phyloP scores from a whole-genome alignment of 2,888 invertebrate species.

The Campoplex capitator region DNA sequence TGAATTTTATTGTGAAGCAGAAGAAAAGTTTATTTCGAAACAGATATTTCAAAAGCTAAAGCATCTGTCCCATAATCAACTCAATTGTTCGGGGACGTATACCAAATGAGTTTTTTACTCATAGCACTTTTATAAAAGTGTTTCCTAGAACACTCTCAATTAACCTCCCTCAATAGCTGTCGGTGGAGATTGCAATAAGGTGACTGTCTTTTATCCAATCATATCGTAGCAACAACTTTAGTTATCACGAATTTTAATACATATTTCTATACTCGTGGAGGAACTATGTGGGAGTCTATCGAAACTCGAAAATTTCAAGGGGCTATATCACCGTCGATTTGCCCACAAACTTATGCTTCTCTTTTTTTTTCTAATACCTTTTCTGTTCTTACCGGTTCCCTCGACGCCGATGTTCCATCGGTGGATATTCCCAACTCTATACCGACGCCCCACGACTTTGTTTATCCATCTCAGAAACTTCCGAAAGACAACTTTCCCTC shows the following conservation, averaged over 20 bases:
- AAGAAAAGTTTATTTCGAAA: too few species aligned
- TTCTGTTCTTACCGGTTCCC: not conserved
- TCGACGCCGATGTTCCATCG: conserved; percentile 18
- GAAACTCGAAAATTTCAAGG: conserved; percentile 32
- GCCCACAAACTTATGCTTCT: conserved; percentile 24
- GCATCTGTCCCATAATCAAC: too few species aligned
- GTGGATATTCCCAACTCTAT: conserved; percentile 4
- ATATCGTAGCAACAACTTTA: not conserved
- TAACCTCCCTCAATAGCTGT: not conserved
- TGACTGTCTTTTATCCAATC: conserved; percentile 18
- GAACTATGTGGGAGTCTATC: not conserved
- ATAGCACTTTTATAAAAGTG: not conserved
- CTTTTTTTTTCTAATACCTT: conserved; percentile 17
- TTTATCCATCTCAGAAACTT: conserved; percentile 54
- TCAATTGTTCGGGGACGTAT: not conserved
- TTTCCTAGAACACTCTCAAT: not conserved
- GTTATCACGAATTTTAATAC: conserved; percentile 8
- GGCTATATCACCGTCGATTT: conserved; percentile 39
- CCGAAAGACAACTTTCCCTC: conserved; percentile 47
- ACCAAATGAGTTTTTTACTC: not conserved
- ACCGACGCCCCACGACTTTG: conserved; percentile 26
- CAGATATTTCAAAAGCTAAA: too few species aligned
- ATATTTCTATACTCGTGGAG: not conserved
- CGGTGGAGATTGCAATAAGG: not conserved
- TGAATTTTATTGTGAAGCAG: too few species aligned